Percentiles rank a stretch among this genome's conserved stretches.
These are phyloP conservation scores for Griposia aprilina DNA, from an alignment of 2,888 invertebrate genomes.

Conservation along the genomic window DNA sequence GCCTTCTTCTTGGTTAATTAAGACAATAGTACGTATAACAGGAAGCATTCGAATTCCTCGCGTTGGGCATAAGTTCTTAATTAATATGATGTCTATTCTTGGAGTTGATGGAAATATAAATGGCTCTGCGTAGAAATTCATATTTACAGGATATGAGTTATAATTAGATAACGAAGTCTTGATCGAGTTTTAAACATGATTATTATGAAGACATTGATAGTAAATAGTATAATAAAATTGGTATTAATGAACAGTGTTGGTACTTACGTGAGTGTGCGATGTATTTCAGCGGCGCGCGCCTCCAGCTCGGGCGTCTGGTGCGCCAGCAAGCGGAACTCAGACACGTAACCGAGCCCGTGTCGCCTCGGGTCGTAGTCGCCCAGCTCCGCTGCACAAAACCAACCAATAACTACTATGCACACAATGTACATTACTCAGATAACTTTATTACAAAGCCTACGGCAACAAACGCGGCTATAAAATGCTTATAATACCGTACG, in stretches of 20 bases:
- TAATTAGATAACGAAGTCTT: constrained; percentile 19
- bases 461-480: constrained; percentile 67
- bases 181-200: constrained; percentile 4
- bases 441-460: constrained; percentile 59
- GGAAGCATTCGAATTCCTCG: constrained; percentile 45
- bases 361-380: constrained; percentile 98
- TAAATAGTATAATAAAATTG: not conserved
- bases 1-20: constrained; percentile 73
- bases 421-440: constrained; percentile 49
- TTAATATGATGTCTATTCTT: constrained; percentile 51
- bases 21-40: constrained; percentile 51
- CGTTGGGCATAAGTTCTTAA: constrained; percentile 47
- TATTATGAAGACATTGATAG: not conserved
- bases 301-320: constrained; percentile 98
- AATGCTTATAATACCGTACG: constrained; percentile 69
- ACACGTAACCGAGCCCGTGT: constrained; percentile 97
- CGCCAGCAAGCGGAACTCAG: constrained; percentile 97
- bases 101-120: constrained; percentile 31
- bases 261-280: constrained; percentile 96
- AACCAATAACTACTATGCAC: constrained; percentile 38
- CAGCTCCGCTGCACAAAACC: constrained; percentile 94
- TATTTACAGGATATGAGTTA: constrained; percentile 27
- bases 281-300: constrained; percentile 95
- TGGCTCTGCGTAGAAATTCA: not conserved
- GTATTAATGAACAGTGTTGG: not conserved